Conservation (phyloP, 2,797 vertebrate genomes). For the Aselliscus stoliczkanus region DNA sequence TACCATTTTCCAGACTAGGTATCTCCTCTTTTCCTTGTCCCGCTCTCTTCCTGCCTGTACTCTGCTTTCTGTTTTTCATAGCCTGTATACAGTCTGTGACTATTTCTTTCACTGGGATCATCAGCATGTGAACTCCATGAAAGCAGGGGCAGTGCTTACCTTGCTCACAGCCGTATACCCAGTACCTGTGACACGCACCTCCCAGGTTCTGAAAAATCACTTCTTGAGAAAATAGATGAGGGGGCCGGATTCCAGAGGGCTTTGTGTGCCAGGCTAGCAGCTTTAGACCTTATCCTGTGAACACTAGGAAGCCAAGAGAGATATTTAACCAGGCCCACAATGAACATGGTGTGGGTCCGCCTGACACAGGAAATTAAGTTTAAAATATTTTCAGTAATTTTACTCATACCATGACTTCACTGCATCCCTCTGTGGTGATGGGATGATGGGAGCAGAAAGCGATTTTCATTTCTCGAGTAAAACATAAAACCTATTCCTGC, state of each 20-base stretch:
- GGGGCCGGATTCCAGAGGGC: neutral
- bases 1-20: neutral
- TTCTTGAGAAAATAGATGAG: neutral
- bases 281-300: neutral
- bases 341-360: neutral
- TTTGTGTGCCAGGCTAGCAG: neutral
- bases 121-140: neutral
- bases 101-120: neutral
- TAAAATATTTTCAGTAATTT: conserved; percentile 70
- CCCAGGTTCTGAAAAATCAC: neutral
- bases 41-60: neutral
- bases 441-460: conserved; percentile 22
- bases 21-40: neutral
- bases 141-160: neutral
- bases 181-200: neutral
- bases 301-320: neutral
- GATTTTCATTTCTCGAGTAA: conserved; percentile 62
- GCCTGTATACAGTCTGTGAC: neutral
- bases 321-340: conserved; percentile 38
- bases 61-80: neutral
- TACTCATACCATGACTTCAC: conserved; percentile 47
- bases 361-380: conserved; percentile 66
- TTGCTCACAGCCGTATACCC: neutral
- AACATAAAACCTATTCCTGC: conserved; percentile 64
- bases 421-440: conserved; percentile 34